Base-by-base conservation (phyloP, 2,797 vertebrate genomes). In the Helicolenus hilgendorfi region DNA sequence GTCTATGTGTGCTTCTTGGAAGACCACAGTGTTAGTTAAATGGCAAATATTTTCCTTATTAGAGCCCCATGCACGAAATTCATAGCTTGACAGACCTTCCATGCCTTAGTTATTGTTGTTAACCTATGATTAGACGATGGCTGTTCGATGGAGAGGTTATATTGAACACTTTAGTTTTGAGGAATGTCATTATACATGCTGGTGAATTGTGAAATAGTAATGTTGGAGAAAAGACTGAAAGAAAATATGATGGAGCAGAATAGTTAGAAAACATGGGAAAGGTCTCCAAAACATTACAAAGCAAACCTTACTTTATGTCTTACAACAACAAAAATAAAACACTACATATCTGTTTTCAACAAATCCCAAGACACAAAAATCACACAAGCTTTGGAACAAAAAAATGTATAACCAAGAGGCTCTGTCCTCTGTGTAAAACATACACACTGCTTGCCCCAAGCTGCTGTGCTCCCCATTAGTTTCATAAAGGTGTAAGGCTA, bases 401-500 rank as follows among this genome's bases (percentile, higher is more conserved):
- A 55, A 58, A 83, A 72, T 35, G 4, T 56, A 72, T 67, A 75
- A 86, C 38, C 26, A n/a, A 14, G 14, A 20, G 26, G 7, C 69
- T 82, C 18, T 74, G 7, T 82, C 77, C 67, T 84, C 64, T 73
- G 79, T 72, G 77, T 72, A 27, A 65, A 74, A 70, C 76, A 29
- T 85, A 67, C 58, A 59, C 29, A 65, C 60, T 26, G 60, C 56
- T 31, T 70, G 59, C 63, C 67, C 67, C 72, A 64, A 64, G 85
- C 86, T 87, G 68, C 75, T 72, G 22, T 65, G 60, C 65, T 77
- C 35, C 74, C 69, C 79, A 75, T 92, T 89, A 86, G 74, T 87
- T 94, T 91, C 85, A 90, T 88, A 88, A 92, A 91, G 88, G 89
- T 88, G 62, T 84, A 88, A 89, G 38, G 70, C 83, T 92, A 82